phyloP scores from a whole-genome alignment of 2,888 invertebrate species.

The Hirtodrosophila histrioides region DNA sequence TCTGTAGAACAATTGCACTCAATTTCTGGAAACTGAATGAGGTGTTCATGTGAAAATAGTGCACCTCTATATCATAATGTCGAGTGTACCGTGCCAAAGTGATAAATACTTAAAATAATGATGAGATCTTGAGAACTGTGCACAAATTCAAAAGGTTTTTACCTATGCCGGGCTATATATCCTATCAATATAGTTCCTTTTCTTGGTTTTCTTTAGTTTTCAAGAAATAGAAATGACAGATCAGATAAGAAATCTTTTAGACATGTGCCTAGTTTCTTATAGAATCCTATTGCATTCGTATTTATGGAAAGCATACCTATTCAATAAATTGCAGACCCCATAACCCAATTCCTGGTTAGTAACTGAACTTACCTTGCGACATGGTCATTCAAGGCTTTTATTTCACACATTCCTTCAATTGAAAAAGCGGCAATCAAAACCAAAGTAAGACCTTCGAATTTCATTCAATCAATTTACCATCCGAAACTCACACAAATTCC shows the following conservation, averaged over 20 bases:
- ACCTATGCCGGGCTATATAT: too few species aligned
- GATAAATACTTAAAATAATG: neutral
- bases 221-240: too few species aligned
- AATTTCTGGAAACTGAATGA: constrained; percentile 61
- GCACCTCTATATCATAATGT: constrained; percentile 5
- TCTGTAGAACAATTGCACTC: constrained; percentile 61
- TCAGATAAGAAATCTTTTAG: too few species aligned
- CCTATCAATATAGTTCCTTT: too few species aligned
- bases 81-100: too few species aligned
- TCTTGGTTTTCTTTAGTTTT: too few species aligned
- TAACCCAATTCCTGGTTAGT: constrained; percentile 22
- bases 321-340: constrained; percentile 3
- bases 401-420: constrained; percentile 68
- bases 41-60: constrained; percentile 26
- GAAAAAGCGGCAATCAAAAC: constrained; percentile 54
- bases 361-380: constrained; percentile 17
- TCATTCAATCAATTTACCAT: constrained; percentile 72
- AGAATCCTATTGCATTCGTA: too few species aligned
- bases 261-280: too few species aligned
- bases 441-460: constrained; percentile 52
- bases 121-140: constrained; percentile 5
- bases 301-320: too few species aligned
- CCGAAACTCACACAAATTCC: constrained; percentile 25
- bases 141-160: too few species aligned
- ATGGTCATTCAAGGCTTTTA: constrained; percentile 20